Percentiles rank a stretch among this genome's conserved stretches.
Conservation (phyloP, 2,888 invertebrate species). For the Timema podura region DNA sequence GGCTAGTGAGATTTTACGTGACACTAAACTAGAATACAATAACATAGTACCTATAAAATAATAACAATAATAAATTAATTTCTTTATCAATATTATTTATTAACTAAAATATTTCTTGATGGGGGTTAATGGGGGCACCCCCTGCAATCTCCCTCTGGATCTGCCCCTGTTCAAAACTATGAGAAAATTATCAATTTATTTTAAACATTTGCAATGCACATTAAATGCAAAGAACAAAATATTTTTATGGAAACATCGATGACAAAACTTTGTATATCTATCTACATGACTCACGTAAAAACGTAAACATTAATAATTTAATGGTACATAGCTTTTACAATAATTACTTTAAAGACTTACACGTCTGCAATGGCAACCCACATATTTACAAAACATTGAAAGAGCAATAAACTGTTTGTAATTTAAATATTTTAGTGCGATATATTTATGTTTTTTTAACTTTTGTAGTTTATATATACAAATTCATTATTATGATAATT, state of each 20-base stretch:
- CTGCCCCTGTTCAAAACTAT: too few species aligned
- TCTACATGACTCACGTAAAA: conserved; percentile 8
- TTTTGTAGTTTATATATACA: conserved; percentile 14
- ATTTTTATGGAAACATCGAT: conserved; percentile 6
- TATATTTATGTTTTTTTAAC: not conserved
- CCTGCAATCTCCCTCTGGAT: too few species aligned
- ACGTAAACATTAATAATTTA: conserved; percentile 14
- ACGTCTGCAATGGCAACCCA: conserved; percentile 19
- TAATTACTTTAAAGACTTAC: not conserved
- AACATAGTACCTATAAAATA: too few species aligned
- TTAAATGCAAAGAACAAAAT: conserved; percentile 2
- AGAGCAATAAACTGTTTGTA: conserved; percentile 19
- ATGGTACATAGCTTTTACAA: not conserved
- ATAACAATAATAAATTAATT: too few species aligned
- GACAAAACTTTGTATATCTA: conserved; percentile 5
- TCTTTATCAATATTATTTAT: too few species aligned
- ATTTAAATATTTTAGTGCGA: not conserved
- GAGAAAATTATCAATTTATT: conserved; percentile 12
- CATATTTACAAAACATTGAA: conserved; percentile 27
- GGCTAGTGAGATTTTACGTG: too few species aligned
- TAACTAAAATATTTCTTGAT: too few species aligned
- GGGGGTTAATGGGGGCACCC: too few species aligned
- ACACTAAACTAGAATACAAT: too few species aligned
- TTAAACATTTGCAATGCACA: conserved; percentile 19
- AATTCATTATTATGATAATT: conserved; percentile 12